Percentiles rank a stretch among this genome's conserved stretches.
phyloP scores from a whole-genome alignment of 1,140 invertebrate genomes.

The Glomeris maerens region DNA sequence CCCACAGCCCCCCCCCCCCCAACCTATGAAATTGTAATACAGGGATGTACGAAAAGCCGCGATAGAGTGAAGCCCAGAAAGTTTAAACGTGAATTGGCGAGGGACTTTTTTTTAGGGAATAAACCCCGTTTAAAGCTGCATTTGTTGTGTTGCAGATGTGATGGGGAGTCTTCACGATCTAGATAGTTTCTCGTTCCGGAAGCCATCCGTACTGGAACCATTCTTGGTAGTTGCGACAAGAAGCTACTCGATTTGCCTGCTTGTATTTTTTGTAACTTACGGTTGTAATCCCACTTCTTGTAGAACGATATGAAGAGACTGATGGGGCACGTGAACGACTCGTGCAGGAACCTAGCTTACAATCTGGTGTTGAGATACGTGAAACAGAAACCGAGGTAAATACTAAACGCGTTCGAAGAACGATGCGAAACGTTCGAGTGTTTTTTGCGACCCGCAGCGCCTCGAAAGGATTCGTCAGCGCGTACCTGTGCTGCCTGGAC shows the following conservation, averaged over 20 bases:
- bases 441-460: constrained; percentile 21
- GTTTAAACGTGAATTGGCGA: too few species aligned
- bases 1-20: too few species aligned
- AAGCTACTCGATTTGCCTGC: too few species aligned
- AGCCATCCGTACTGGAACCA: constrained; percentile 47
- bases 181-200: constrained; percentile 49
- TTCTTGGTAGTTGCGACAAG: constrained; percentile 46
- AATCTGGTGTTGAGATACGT: constrained; percentile 46
- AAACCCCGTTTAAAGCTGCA: too few species aligned
- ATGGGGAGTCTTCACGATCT: constrained; percentile 50
- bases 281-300: constrained; percentile 4
- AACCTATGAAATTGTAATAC: too few species aligned
- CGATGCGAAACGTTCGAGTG: constrained; percentile 10
- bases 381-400: constrained; percentile 44
- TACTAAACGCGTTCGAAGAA: constrained; percentile 13
- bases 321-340: constrained; percentile 44
- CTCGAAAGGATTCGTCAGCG: constrained; percentile 44
- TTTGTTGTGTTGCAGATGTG: constrained; percentile 43
- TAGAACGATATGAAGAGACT: constrained; percentile 32
- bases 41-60: too few species aligned
- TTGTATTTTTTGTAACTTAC: too few species aligned
- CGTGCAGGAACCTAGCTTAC: constrained; percentile 47
- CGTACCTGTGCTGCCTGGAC: constrained; percentile 63
- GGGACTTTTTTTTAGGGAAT: too few species aligned
- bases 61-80: too few species aligned